Percentiles rank a stretch among this genome's conserved stretches.
phyloP scores from a whole-genome alignment of 2,797 vertebrate genomes.

The Orestias chungarensis region DNA sequence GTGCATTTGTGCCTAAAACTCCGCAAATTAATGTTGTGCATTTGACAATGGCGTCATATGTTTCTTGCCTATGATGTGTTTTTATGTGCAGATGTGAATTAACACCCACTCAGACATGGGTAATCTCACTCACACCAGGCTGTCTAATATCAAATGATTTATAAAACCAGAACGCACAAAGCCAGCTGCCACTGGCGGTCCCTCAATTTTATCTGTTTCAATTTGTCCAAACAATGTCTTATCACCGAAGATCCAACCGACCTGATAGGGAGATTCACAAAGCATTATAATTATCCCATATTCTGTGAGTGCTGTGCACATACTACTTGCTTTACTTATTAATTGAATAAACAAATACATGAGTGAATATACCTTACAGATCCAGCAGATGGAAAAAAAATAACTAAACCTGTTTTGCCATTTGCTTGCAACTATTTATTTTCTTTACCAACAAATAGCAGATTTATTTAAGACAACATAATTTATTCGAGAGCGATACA shows the following conservation, averaged over 20 bases:
- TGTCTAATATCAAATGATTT: conserved; percentile 46
- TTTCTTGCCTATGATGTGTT: conserved; percentile 13
- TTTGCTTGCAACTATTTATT: neutral
- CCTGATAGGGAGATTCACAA: neutral
- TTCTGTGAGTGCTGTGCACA: neutral
- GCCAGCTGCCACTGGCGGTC: conserved; percentile 31
- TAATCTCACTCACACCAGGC: conserved; percentile 27
- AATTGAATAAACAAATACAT: neutral
- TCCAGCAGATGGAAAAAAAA: neutral
- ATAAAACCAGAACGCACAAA: conserved; percentile 26
- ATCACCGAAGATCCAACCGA: conserved; percentile 14
- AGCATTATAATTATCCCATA: neutral
- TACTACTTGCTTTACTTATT: neutral
- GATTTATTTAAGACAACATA: too few species aligned
- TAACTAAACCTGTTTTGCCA: neutral
- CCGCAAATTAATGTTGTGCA: conserved; percentile 13
- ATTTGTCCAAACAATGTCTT: conserved; percentile 30
- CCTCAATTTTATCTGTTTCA: conserved; percentile 4
- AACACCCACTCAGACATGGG: conserved; percentile 32
- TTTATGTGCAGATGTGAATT: conserved; percentile 32
- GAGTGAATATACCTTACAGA: neutral
- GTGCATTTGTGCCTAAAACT: conserved; percentile 8
- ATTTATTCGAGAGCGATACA: neutral
- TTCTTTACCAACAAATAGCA: neutral
- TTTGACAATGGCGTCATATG: conserved; percentile 13